Conservation (phyloP, 2,113 vertebrate species). For the Malurus elegans region DNA sequence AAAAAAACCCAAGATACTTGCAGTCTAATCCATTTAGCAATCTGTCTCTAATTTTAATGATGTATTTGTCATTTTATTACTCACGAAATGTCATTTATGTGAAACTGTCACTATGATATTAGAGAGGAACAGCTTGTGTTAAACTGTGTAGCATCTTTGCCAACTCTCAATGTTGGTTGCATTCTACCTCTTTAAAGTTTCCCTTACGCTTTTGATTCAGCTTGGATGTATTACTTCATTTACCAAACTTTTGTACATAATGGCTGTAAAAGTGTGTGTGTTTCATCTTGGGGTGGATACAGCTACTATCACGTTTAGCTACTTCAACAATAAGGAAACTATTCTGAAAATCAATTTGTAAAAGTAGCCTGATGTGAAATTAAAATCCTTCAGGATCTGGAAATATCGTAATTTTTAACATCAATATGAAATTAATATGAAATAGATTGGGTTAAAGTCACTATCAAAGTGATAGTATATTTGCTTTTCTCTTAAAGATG, state of each 20-base stretch:
- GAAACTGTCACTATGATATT: conserved; percentile 59
- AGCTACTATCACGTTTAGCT: neutral
- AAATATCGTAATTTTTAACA: neutral
- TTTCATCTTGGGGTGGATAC: neutral
- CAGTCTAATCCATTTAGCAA: conserved; percentile 56
- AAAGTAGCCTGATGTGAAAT: neutral
- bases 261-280: neutral
- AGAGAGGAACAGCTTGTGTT: conserved; percentile 60
- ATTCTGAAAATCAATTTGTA: neutral
- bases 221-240: neutral
- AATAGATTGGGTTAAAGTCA: neutral
- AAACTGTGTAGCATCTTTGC: conserved; percentile 13
- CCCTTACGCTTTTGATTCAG: neutral
- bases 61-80: conserved; percentile 65
- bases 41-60: conserved; percentile 67
- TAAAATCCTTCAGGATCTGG: neutral
- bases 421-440: neutral
- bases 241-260: neutral
- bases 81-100: conserved; percentile 55
- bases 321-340: neutral
- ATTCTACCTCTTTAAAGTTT: conserved; percentile 29
- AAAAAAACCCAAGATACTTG: conserved; percentile 26
- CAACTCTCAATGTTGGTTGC: conserved; percentile 12
- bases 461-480: neutral
- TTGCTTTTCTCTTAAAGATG: neutral